A percentile compares a stretch with the other conserved stretches of the same genome.
phyloP scores from a whole-genome alignment of 2,888 invertebrate genomes.

The Glyphotaelius pellucidus region DNA sequence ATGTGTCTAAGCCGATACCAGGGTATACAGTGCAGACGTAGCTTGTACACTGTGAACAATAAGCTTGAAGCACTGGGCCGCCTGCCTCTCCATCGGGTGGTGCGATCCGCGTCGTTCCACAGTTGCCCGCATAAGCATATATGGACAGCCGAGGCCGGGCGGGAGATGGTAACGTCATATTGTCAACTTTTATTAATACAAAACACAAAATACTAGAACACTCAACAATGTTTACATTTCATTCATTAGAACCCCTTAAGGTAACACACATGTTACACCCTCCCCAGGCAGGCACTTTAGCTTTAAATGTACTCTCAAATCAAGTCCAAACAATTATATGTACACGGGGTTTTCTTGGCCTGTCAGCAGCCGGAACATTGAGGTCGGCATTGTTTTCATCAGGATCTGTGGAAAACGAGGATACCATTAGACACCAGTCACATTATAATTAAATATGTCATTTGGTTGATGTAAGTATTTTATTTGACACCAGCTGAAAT shows the following conservation, averaged over 20 bases:
- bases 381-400: constrained; percentile 99
- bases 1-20: constrained; percentile 64
- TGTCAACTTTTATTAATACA: constrained; percentile 63
- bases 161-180: constrained; percentile 53
- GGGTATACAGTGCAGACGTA: constrained; percentile 35
- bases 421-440: not conserved
- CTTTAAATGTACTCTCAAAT: constrained; percentile 67
- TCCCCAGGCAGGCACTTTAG: constrained; percentile 80
- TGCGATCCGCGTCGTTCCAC: not conserved
- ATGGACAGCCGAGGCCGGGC: not conserved
- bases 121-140: not conserved
- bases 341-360: constrained; percentile 99
- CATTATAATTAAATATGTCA: not conserved
- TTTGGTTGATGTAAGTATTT: not conserved
- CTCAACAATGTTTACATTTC: constrained; percentile 57
- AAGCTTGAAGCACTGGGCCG: constrained; percentile 58
- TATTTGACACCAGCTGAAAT: not conserved
- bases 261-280: constrained; percentile 58
- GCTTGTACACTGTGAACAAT: constrained; percentile 58
- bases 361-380: constrained; percentile 98
- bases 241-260: constrained; percentile 27
- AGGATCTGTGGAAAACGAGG: constrained; percentile 87
- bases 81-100: not conserved
- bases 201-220: constrained; percentile 63
- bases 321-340: constrained; percentile 81